phyloP scores from a whole-genome alignment of 2,888 invertebrate species.

The Hipparchia semele region DNA sequence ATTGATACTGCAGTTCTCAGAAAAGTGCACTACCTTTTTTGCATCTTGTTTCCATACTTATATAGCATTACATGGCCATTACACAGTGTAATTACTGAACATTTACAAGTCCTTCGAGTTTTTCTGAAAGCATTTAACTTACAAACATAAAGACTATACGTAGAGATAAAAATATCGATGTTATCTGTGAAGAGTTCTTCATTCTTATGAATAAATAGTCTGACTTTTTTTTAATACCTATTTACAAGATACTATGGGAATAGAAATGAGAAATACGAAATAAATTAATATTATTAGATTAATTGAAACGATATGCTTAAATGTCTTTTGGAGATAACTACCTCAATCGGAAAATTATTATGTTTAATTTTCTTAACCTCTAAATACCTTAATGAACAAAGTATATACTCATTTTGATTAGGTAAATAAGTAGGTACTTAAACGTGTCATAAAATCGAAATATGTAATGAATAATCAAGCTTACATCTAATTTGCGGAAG shows the following conservation, averaged over 20 bases:
- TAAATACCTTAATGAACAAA: too few species aligned
- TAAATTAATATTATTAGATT: too few species aligned
- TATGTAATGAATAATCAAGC: conserved; percentile 45
- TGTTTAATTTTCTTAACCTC: too few species aligned
- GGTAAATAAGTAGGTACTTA: neutral
- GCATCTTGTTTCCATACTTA: conserved; percentile 36
- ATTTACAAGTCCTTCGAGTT: neutral
- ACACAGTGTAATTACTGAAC: conserved; percentile 35
- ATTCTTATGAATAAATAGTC: too few species aligned
- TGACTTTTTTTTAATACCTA: too few species aligned
- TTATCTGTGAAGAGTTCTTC: neutral
- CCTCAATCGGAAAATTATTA: too few species aligned
- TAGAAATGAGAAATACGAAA: too few species aligned
- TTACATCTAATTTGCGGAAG: conserved; percentile 65
- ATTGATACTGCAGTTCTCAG: conserved; percentile 73
- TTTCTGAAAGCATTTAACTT: neutral
- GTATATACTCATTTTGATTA: neutral
- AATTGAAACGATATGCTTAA: too few species aligned
- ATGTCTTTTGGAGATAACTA: too few species aligned
- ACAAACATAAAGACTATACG: neutral
- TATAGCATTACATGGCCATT: conserved; percentile 17
- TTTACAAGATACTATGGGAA: too few species aligned
- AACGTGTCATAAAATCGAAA: conserved; percentile 4
- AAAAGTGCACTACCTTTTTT: conserved; percentile 64
- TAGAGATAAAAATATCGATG: neutral